phyloP scores from a whole-genome alignment of 2,797 vertebrate genomes.

The Nasua narica region DNA sequence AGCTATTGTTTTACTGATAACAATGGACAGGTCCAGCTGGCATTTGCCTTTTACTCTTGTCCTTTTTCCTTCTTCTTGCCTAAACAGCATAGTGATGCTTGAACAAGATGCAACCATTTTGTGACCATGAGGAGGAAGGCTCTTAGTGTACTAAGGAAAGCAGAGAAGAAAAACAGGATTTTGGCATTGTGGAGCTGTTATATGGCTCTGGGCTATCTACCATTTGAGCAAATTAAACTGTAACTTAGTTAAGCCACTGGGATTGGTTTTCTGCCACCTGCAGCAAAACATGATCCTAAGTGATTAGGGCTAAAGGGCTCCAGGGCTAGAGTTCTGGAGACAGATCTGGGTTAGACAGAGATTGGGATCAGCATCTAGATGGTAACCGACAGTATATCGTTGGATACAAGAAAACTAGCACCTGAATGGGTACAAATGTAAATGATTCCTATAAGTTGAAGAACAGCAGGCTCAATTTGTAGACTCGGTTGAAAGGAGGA shows the following conservation, averaged over 20 bases:
- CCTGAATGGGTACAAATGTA: neutral
- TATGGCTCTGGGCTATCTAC: neutral
- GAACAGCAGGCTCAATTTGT: neutral
- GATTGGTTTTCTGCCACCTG: conserved; percentile 41
- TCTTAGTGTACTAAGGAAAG: neutral
- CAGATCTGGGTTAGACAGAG: conserved; percentile 51
- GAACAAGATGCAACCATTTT: neutral
- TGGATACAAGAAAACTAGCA: neutral
- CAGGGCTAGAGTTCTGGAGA: neutral
- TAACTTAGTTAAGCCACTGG: conserved; percentile 1
- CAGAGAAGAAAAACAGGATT: neutral
- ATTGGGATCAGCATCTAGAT: conserved; percentile 1
- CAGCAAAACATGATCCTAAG: conserved; percentile 50
- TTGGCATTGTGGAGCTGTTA: neutral
- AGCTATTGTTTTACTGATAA: neutral
- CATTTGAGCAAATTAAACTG: conserved; percentile 8
- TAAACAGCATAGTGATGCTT: neutral
- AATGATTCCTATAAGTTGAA: neutral
- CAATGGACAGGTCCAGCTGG: neutral
- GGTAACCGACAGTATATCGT: neutral
- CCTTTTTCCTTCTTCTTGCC: neutral
- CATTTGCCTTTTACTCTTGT: neutral
- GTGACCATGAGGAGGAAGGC: neutral
- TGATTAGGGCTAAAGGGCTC: conserved; percentile 24
- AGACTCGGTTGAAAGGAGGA: neutral